Conservation (phyloP, 2,797 vertebrate species). For the Lerista edwardsae region DNA sequence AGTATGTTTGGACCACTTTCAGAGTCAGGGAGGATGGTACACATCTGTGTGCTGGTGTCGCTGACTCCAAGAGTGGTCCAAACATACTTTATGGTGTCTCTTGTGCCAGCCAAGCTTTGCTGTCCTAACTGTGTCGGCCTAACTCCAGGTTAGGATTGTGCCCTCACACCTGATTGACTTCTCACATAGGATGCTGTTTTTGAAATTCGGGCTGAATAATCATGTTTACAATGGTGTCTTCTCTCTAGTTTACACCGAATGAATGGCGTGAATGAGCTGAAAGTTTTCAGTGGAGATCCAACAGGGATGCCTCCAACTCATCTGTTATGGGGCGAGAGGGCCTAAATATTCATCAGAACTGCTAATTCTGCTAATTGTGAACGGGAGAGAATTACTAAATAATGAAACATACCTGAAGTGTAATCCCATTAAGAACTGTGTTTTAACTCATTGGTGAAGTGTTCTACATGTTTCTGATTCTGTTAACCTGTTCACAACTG, state of each 20-base stretch:
- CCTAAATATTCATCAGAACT: slow-evolving; percentile 63
- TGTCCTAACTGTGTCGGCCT: too few relatives aligned
- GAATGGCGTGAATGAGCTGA: not conserved
- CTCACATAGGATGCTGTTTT: not conserved
- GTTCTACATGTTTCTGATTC: not conserved
- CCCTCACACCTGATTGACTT: too few relatives aligned
- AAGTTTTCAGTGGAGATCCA: slow-evolving; percentile 32
- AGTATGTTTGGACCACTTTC: too few relatives aligned
- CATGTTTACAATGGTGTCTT: not conserved
- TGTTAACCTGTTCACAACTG: not conserved
- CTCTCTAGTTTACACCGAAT: not conserved
- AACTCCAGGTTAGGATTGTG: too few relatives aligned
- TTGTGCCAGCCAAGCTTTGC: too few relatives aligned
- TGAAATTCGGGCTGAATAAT: not conserved
- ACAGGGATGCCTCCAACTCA: slow-evolving; percentile 56
- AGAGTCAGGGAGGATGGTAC: too few relatives aligned
- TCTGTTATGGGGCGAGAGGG: slow-evolving; percentile 41
- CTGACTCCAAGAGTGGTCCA: too few relatives aligned
- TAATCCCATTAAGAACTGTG: slow-evolving; percentile 27
- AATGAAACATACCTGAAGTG: slow-evolving; percentile 52
- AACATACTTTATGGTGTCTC: too few relatives aligned
- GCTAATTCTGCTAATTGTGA: slow-evolving; percentile 68
- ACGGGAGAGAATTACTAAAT: slow-evolving; percentile 64
- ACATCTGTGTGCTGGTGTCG: too few relatives aligned
- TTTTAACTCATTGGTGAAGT: not conserved